phyloP scores from a whole-genome alignment of 2,888 invertebrate genomes.

The Gnatocerus cornutus region DNA sequence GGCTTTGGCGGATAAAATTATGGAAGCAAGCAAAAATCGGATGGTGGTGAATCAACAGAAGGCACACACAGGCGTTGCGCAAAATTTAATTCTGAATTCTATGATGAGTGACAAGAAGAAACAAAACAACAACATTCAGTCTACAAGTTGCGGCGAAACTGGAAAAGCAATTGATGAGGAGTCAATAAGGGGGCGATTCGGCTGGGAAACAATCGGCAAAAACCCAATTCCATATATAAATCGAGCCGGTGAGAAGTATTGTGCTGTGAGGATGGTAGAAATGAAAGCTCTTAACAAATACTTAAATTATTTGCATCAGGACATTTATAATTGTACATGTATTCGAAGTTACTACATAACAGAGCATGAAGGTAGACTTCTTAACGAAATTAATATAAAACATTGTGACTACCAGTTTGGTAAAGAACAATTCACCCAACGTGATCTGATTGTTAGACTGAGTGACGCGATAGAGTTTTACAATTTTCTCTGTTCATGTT shows the following conservation, averaged over 20 bases:
- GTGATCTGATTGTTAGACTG: constrained; percentile 92
- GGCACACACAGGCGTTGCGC: constrained; percentile 65
- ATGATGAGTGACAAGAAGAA: constrained; percentile 68
- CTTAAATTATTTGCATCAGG: constrained; percentile 89
- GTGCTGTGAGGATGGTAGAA: constrained; percentile 96
- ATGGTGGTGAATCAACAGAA: constrained; percentile 70
- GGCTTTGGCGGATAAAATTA: constrained; percentile 90
- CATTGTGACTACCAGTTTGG: constrained; percentile 95
- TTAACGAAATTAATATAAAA: constrained; percentile 93
- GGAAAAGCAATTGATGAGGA: constrained; percentile 76
- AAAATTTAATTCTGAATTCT: constrained; percentile 76
- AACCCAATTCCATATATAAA: constrained; percentile 92
- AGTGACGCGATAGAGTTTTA: constrained; percentile 93
- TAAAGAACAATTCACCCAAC: constrained; percentile 87
- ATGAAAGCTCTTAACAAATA: constrained; percentile 91
- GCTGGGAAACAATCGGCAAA: constrained; percentile 92
- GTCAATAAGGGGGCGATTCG: constrained; percentile 87
- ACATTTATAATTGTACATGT: constrained; percentile 92
- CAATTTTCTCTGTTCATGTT: constrained; percentile 91
- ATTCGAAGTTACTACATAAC: constrained; percentile 95
- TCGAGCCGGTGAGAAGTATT: constrained; percentile 88
- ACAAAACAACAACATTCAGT: constrained; percentile 62
- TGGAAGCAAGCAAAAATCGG: constrained; percentile 75
- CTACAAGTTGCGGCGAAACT: constrained; percentile 58
- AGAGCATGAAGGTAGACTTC: constrained; percentile 89